A percentile compares a stretch with the other conserved stretches of the same genome.
Evolutionary conservation across 2,888 invertebrate species (phyloP).

Genomic region (Ectobius pallidus): DNA sequence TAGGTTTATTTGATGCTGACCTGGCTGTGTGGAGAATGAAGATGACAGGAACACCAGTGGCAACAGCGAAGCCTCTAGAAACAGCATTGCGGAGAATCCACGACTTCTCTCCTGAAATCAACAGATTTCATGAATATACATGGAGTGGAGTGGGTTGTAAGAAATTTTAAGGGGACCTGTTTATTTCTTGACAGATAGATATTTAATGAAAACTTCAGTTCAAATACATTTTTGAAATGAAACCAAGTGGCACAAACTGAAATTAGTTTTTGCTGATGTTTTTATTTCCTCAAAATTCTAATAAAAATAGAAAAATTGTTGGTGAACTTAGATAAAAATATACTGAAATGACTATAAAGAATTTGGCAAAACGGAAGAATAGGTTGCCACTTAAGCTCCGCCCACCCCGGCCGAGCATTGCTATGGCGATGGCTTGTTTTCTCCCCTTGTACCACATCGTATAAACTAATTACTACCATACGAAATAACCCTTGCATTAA

Average conservation of each 20-base stretch:
- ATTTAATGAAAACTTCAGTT: background rate
- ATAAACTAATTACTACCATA: too few species aligned
- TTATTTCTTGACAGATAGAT: background rate
- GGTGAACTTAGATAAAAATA: too few species aligned
- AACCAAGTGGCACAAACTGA: background rate
- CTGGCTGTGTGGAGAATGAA: conserved; percentile 17
- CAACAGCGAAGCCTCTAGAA: conserved; percentile 15
- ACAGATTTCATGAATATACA: too few species aligned
- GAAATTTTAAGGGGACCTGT: background rate
- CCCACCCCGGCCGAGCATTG: too few species aligned
- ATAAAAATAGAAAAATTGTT: too few species aligned
- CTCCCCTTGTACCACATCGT: too few species aligned
- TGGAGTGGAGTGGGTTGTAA: background rate
- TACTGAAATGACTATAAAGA: too few species aligned
- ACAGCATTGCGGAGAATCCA: background rate
- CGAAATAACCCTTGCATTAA: too few species aligned
- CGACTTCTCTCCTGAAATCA: background rate
- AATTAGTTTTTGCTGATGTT: background rate
- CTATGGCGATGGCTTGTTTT: too few species aligned
- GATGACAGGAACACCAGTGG: conserved; percentile 16
- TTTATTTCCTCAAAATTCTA: too few species aligned
- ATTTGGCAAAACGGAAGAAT: too few species aligned
- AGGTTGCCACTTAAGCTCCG: too few species aligned
- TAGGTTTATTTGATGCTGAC: background rate
- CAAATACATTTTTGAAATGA: background rate